Conservation (phyloP, 2,888 invertebrate species). For the Chloroclystis v-ata region DNA sequence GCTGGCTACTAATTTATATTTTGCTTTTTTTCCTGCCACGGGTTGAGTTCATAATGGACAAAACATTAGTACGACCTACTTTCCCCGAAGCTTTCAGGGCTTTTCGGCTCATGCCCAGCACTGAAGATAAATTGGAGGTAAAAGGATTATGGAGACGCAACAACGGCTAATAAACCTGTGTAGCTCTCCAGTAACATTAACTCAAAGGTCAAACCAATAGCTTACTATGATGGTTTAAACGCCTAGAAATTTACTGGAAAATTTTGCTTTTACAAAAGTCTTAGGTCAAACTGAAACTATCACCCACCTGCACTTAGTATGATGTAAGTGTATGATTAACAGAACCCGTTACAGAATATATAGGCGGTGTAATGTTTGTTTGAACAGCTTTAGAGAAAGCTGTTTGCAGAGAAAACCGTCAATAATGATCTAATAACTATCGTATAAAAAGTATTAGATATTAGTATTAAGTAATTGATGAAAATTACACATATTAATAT, state of each 20-base stretch:
- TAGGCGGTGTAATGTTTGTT: slow-evolving; percentile 1
- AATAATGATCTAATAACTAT: slow-evolving; percentile 64
- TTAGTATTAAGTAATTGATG: too few species aligned
- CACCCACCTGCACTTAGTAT: background rate
- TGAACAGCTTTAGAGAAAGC: slow-evolving; percentile 49
- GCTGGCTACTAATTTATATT: slow-evolving; percentile 58
- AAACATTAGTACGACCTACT: slow-evolving; percentile 69
- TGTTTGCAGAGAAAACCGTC: slow-evolving; percentile 50
- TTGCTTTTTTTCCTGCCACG: slow-evolving; percentile 45
- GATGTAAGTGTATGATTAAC: slow-evolving; percentile 1
- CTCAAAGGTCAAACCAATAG: background rate
- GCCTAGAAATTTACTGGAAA: background rate
- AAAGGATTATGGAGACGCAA: slow-evolving; percentile 30
- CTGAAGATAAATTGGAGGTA: slow-evolving; percentile 37
- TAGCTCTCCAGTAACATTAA: background rate
- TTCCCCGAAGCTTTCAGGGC: slow-evolving; percentile 65
- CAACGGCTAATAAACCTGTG: slow-evolving; percentile 6
- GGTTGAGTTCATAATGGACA: slow-evolving; percentile 64
- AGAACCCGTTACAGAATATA: slow-evolving; percentile 1
- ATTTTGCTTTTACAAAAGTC: background rate
- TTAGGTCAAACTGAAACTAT: background rate
- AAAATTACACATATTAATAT: too few species aligned
- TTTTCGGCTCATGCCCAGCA: slow-evolving; percentile 53
- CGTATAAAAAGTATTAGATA: slow-evolving; percentile 32
- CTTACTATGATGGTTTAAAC: background rate